Evolutionary conservation across 2,797 vertebrate genomes (phyloP).

Genomic region (Acropternis orthonyx): DNA sequence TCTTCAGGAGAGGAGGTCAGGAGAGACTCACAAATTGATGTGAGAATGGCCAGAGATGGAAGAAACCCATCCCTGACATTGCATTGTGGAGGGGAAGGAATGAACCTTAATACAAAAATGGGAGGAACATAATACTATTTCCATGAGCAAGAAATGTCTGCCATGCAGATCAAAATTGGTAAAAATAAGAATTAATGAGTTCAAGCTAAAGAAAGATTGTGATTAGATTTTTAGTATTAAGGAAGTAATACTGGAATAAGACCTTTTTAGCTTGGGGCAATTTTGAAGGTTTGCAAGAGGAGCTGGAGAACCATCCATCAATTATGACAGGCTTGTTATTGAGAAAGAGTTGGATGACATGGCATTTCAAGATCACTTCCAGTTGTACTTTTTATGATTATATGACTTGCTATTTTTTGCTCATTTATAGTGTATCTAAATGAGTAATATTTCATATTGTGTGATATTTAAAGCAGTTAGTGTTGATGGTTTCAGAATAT

Average conservation of each 20-base stretch:
- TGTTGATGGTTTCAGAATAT: not conserved
- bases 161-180: not conserved
- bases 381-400: not conserved
- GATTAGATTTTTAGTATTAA: not conserved
- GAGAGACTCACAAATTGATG: not conserved
- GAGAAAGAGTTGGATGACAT: not conserved
- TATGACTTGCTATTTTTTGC: not conserved
- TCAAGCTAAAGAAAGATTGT: not conserved
- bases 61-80: not conserved
- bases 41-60: not conserved
- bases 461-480: not conserved
- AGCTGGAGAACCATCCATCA: not conserved
- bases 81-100: not conserved
- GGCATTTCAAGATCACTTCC: not conserved
- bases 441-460: not conserved
- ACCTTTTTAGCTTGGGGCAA: not conserved
- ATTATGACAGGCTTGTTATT: not conserved
- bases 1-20: not conserved
- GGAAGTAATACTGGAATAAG: not conserved
- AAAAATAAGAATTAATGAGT: not conserved
- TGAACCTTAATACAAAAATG: not conserved
- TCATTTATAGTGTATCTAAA: not conserved
- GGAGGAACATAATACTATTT: not conserved
- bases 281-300: not conserved
- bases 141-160: not conserved